Evolutionary conservation across 2,888 invertebrate species (phyloP).

Genomic region (Caenorhabditis panamensis): DNA sequence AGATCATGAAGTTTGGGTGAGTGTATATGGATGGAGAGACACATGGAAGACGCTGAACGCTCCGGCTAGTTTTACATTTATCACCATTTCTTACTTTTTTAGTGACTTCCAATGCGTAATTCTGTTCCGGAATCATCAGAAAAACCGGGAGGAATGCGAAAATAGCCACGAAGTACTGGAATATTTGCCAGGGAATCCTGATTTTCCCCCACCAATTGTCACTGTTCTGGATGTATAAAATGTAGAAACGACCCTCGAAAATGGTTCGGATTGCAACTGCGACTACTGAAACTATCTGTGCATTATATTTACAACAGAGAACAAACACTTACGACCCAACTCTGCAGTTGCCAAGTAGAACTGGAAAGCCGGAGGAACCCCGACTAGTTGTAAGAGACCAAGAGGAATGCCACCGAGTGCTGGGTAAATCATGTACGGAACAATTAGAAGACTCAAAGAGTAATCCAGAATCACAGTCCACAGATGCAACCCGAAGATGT

Average conservation of each 20-base stretch:
- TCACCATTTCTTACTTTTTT: not conserved
- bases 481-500: conserved; percentile 23
- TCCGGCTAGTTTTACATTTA: not conserved
- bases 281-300: not conserved
- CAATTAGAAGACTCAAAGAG: conserved; percentile 21
- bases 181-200: not conserved
- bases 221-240: not conserved
- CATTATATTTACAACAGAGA: no score
- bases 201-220: not conserved
- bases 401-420: conserved; percentile 23
- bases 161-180: not conserved
- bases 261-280: not conserved
- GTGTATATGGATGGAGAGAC: not conserved
- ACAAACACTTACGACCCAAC: not conserved
- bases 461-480: conserved; percentile 39
- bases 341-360: not conserved
- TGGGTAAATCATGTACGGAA: conserved; percentile 33
- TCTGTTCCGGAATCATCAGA: not conserved
- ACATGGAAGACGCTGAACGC: not conserved
- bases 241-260: not conserved
- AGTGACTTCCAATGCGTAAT: not conserved
- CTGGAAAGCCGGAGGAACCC: not conserved
- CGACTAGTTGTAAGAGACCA: not conserved
- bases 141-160: not conserved
- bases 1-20: not conserved